Evolutionary conservation across 2,888 invertebrate species (phyloP).

Genomic region (Drosophila cracens): DNA sequence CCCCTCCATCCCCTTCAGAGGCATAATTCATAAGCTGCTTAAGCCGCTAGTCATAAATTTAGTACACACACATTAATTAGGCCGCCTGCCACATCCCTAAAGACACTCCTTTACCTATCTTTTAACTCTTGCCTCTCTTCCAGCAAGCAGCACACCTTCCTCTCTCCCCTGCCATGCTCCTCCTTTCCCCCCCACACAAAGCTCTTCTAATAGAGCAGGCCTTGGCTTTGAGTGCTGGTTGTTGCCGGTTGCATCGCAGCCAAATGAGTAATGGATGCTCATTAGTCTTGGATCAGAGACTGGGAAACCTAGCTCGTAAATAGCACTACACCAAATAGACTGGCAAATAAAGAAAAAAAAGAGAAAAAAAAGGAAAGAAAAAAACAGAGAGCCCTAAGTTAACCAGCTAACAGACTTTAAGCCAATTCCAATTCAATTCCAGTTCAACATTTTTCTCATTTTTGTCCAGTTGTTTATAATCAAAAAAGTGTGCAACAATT

Average conservation of each 20-base stretch:
- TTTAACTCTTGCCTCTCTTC: not conserved
- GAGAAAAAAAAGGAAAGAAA: not conserved
- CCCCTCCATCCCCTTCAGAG: conserved; percentile 4
- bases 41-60: conserved; percentile 74
- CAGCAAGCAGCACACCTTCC: not conserved
- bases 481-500: conserved; percentile 45
- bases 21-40: conserved; percentile 78
- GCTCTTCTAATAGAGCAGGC: conserved; percentile 49
- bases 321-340: conserved; percentile 21
- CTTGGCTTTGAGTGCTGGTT: conserved; percentile 12
- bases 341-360: not conserved
- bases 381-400: not conserved
- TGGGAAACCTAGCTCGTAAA: conserved; percentile 36
- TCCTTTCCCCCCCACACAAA: not conserved
- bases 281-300: conserved; percentile 65
- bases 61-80: conserved; percentile 76
- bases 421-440: conserved; percentile 3
- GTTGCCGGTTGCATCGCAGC: conserved; percentile 14
- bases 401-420: not conserved
- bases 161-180: not conserved
- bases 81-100: conserved; percentile 49
- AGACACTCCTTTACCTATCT: conserved; percentile 29
- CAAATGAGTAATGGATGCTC: conserved; percentile 70
- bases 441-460: conserved; percentile 1
- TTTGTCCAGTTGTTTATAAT: conserved; percentile 27